These are phyloP conservation scores for Sycobia sp. DNA, from an alignment of 1,140 invertebrate species.

Conservation along the genomic window DNA sequence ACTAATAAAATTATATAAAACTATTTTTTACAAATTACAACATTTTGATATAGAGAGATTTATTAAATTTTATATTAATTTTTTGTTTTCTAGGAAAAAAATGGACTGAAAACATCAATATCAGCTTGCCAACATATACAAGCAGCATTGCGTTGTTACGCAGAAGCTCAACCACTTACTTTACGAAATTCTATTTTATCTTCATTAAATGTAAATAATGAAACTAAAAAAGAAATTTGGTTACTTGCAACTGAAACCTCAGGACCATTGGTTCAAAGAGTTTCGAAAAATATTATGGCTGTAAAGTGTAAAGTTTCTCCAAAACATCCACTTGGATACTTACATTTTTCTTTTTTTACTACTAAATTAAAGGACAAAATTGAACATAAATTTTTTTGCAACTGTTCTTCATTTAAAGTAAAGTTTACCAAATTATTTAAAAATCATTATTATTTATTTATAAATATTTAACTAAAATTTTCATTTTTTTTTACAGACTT, in stretches of 20 bases:
- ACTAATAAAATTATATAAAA: no score
- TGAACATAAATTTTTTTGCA: constrained; percentile 70
- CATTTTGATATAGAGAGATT: no score
- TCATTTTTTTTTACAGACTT: constrained; percentile 28
- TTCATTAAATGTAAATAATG: constrained; percentile 68
- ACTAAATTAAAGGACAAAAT: constrained; percentile 62
- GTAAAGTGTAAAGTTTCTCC: constrained; percentile 75
- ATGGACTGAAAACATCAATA: constrained; percentile 42
- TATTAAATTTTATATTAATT: not conserved
- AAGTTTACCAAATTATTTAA: constrained; percentile 14
- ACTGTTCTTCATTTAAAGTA: constrained; percentile 69
- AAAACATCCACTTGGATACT: constrained; percentile 75
- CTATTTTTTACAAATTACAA: no score
- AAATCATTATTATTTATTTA: not conserved
- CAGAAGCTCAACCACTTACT: constrained; percentile 68
- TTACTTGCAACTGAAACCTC: constrained; percentile 68
- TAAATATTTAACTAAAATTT: no score
- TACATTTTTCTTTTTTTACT: constrained; percentile 74
- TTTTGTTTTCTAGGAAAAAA: constrained; percentile 53
- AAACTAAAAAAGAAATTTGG: constrained; percentile 73
- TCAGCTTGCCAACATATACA: constrained; percentile 72
- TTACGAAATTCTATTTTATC: constrained; percentile 72
- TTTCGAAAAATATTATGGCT: constrained; percentile 78
- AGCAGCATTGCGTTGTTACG: constrained; percentile 70
- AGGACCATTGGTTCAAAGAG: constrained; percentile 75